These are phyloP conservation scores for Ptychoptera contaminata DNA, from an alignment of 2,888 invertebrate genomes.

Conservation along the genomic window DNA sequence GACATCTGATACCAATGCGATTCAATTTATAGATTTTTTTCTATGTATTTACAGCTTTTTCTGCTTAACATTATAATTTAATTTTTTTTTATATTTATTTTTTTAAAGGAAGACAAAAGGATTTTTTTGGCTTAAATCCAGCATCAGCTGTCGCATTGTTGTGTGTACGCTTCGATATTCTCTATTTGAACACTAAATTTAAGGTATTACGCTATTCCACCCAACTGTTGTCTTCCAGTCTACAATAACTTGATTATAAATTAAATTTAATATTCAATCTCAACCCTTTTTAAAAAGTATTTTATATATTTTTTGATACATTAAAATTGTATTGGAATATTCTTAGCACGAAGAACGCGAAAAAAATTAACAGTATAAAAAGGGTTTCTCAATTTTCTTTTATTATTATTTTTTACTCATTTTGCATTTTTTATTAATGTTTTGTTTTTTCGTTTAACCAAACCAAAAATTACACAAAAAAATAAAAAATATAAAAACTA, in stretches of 20 bases:
- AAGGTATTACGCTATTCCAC: neutral
- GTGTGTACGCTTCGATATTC: too few relatives aligned
- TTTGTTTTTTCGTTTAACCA: too few relatives aligned
- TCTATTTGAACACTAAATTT: neutral
- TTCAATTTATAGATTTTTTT: too few relatives aligned
- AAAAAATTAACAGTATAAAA: neutral
- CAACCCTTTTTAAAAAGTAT: conserved; percentile 9
- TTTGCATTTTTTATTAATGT: too few relatives aligned
- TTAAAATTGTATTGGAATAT: neutral
- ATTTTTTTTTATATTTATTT: too few relatives aligned
- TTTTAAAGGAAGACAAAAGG: too few relatives aligned
- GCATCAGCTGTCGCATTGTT: too few relatives aligned
- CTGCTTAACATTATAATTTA: too few relatives aligned
- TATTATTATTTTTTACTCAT: neutral
- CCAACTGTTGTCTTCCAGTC: conserved; percentile 2
- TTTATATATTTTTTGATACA: conserved; percentile 5
- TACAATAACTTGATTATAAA: conserved; percentile 12
- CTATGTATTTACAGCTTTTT: too few relatives aligned
- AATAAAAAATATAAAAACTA: too few relatives aligned
- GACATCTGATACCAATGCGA: neutral
- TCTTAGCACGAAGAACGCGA: neutral
- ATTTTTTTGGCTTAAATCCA: too few relatives aligned
- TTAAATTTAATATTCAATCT: conserved; percentile 13
- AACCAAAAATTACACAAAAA: too few relatives aligned
- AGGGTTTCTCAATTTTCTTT: neutral